phyloP scores from a whole-genome alignment of 2,888 invertebrate genomes.

The Tanytarsus gracilentus region DNA sequence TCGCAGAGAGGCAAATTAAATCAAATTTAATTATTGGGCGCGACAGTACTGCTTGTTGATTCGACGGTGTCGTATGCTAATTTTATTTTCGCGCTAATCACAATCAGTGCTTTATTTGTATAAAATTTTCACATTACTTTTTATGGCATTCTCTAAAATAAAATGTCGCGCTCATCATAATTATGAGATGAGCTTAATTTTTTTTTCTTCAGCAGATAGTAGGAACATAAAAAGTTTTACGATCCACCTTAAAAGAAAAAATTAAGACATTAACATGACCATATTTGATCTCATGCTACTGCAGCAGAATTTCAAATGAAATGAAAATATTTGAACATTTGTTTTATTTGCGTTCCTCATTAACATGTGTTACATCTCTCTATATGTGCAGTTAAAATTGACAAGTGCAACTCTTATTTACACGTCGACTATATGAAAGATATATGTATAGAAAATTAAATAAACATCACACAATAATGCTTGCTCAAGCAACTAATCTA shows the following conservation, averaged over 20 bases:
- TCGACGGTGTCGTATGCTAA: neutral
- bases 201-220: neutral
- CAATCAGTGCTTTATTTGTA: neutral
- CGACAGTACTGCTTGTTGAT: neutral
- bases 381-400: neutral
- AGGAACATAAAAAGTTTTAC: neutral
- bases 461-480: conserved; percentile 1
- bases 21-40: too few relatives aligned
- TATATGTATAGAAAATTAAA: neutral
- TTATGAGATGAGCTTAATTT: neutral
- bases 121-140: neutral
- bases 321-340: conserved; percentile 22
- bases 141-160: too few relatives aligned
- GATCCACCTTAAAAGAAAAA: neutral
- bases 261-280: too few relatives aligned
- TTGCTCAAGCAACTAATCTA: conserved; percentile 3
- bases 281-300: too few relatives aligned
- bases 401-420: neutral
- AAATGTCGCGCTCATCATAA: neutral
- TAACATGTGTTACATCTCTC: conserved; percentile 6
- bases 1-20: neutral
- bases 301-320: neutral
- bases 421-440: neutral
- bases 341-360: conserved; percentile 11
- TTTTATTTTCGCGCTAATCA: neutral